These are phyloP conservation scores for Augiades crinisus DNA, from an alignment of 2,888 invertebrate genomes.

Conservation along the genomic window DNA sequence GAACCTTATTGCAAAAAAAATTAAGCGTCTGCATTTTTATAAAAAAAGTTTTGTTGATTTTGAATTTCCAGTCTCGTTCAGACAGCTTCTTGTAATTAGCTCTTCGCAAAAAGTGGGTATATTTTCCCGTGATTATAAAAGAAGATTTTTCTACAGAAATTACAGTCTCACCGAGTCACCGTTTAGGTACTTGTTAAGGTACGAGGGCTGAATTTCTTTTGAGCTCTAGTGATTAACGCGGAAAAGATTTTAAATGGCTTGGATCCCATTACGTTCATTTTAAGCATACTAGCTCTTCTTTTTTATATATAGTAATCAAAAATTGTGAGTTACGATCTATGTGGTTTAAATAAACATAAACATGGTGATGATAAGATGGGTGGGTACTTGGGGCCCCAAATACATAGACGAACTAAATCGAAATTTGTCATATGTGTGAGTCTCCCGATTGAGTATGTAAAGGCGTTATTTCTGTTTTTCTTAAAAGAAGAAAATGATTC, in stretches of 20 bases:
- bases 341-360: no score
- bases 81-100: conserved; percentile 6
- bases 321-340: no score
- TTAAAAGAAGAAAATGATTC: no score
- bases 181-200: conserved; percentile 8
- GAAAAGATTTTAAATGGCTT: not conserved
- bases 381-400: no score
- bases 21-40: not conserved
- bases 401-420: no score
- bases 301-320: no score
- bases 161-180: not conserved
- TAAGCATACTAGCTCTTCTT: no score
- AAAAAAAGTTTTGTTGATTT: conserved; percentile 1
- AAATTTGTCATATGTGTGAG: no score
- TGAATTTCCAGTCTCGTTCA: conserved; percentile 1
- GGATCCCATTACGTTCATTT: not conserved
- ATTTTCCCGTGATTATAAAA: conserved; percentile 2
- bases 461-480: no score
- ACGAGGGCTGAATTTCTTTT: not conserved
- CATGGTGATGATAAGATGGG: no score
- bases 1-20: not conserved
- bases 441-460: no score
- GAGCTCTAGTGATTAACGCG: not conserved
- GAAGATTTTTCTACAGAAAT: conserved; percentile 12
- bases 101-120: conserved; percentile 1